Evolutionary conservation across 1,140 invertebrate species (phyloP).

Genomic region (Laupala kohalensis): DNA sequence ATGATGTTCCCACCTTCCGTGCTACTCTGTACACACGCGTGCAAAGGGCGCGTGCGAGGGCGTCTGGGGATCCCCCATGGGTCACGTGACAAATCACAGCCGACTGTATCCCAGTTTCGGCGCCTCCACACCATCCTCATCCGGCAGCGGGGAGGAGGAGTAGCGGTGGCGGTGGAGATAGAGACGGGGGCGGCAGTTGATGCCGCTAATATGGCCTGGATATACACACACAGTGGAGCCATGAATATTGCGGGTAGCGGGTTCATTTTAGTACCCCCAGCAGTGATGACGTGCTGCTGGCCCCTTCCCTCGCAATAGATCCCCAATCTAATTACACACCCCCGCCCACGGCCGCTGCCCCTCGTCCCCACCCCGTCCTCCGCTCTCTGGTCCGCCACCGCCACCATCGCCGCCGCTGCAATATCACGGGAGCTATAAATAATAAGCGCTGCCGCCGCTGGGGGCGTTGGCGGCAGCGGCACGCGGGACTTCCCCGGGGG

Average conservation of each 20-base stretch:
- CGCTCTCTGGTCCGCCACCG: background rate
- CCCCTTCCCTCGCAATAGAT: constrained; percentile 6
- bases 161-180: too few relatives aligned
- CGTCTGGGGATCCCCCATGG: too few relatives aligned
- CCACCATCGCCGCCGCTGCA: background rate
- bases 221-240: constrained; percentile 4
- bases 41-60: background rate
- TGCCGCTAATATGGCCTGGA: constrained; percentile 7
- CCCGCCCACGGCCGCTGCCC: background rate
- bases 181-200: background rate
- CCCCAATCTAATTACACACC: constrained; percentile 14
- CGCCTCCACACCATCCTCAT: background rate
- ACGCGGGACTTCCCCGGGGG: background rate
- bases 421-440: constrained; percentile 10
- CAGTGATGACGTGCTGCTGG: background rate
- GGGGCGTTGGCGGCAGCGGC: background rate
- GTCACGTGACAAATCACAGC: constrained; percentile 14
- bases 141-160: background rate
- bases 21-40: too few relatives aligned
- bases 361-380: too few relatives aligned
- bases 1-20: too few relatives aligned
- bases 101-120: background rate
- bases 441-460: constrained; percentile 1
- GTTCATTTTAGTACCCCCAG: constrained; percentile 5
- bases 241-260: constrained; percentile 8